Evolutionary conservation across 2,797 vertebrate genomes (phyloP), one percentile per base, ranked within the genome.

Genomic region (Avahi laniger): DNA sequence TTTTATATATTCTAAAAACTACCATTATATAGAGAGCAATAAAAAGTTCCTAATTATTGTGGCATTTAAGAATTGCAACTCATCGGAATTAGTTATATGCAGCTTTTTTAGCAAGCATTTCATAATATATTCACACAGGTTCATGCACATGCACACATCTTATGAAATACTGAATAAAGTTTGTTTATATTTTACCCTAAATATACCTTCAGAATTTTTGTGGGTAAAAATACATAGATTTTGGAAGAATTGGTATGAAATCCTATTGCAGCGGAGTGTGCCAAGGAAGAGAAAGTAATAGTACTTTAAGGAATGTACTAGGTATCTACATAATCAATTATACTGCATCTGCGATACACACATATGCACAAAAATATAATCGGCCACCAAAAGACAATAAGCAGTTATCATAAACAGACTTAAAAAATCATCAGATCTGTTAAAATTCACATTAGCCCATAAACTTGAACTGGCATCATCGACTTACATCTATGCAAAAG

Each of bases 161-260:
- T 85, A 61, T 57, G 13, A 93, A 96, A 95, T 93, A 65, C 5
- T 79, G 52, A 75, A 17, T 80, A 65, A 70, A 89, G 11, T 54
- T 63, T 80, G 17, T 10, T 91, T 72, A 88, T 24, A 50, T 86
- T 83, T 91, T 89, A 50, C 8, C 35, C 35, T 80, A 35, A 14
- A 75, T 57, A 2, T 69, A 41, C 3, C n/a, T 75, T 86, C 12
- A 63, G 41, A 82, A 57, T 28, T 12, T 81, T 57, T 95, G 12
- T 30, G 35, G 33, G 30, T 20, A 57, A 89, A 81, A 38, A 22
- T 48, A 22, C 22, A 4, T 54, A 78, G 38, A 48, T 46, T 81
- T 43, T 88, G 85, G 73, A 91, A 83, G 30, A 83, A 54, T n/a
- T 76, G 2, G 3, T 33, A 50, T 0, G 78, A 90, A 94, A 83